Evolutionary conservation across 2,888 invertebrate species (phyloP), one percentile per base, ranked within the genome.

Genomic region (Apomyelois bistriatella): DNA sequence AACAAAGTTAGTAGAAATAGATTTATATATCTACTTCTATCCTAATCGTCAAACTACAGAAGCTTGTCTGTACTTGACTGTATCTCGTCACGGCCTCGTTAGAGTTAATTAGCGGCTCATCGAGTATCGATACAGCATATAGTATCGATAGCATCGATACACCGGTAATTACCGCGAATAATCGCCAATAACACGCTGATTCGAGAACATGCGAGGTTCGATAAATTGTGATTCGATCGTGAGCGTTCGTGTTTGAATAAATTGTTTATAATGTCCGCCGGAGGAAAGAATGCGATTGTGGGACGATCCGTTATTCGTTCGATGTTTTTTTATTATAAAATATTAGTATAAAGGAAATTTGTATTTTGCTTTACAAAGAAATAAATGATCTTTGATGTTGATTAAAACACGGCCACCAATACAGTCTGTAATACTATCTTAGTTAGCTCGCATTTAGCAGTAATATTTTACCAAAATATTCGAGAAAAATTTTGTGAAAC

Each of bases 141-240:
- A 40, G 17, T 16, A 40, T 16, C 38, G 38, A 36, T 36, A 13
- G 16, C 22, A 42, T 28, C 42, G 30, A 43, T 43, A 30, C 43
- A n/a, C 17, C 43, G 30, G 43, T 22, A 43, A 43, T 43, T 43
- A 43, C 43, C 43, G 43, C 43, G 28, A 43, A 43, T 43, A 43
- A 43, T 43, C 43, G 43, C 8, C 13, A 43, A 43, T 43, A 30
- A 16, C 16, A 7, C 41, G n/a, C 38, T 8, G 41, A 28, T 43
- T 43, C 12, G 28, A 22, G 43, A 30, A 43, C 40, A 43, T 12
- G 43, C 9, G 16, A 28, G n/a, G 43, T 9, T 30, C 13, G 12
- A 43, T 43, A 43, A 43, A 43, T 43, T 28, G 43, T 12, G 43
- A 28, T 43, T 28, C 43, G 0, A 42, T 42, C 43, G 37, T n/a